Percentiles rank a stretch among this genome's conserved stretches.
phyloP scores from a whole-genome alignment of 2,797 vertebrate genomes.

The Balearica regulorum region DNA sequence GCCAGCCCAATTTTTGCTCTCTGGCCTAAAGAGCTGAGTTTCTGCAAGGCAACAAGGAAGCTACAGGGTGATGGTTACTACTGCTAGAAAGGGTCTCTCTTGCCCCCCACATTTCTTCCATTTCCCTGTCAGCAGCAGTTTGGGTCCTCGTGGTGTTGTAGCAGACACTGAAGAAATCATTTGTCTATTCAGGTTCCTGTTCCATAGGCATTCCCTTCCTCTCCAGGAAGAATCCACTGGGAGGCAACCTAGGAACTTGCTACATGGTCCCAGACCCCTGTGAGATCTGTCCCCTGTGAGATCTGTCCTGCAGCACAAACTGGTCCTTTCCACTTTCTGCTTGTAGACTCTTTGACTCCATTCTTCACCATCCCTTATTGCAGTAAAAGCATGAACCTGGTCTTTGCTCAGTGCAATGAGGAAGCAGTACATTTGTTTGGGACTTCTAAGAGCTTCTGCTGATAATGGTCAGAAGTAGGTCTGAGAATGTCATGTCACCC shows the following conservation, averaged over 20 bases:
- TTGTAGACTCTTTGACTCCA: neutral
- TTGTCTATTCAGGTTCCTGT: neutral
- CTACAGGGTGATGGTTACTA: neutral
- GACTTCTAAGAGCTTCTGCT: neutral
- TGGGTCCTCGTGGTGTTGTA: neutral
- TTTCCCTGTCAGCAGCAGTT: neutral
- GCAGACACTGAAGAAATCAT: neutral
- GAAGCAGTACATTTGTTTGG: neutral
- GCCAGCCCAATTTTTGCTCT: neutral
- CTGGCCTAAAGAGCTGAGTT: neutral
- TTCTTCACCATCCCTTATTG: neutral
- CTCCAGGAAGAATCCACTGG: neutral
- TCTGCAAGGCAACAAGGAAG: neutral
- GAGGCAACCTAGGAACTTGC: neutral
- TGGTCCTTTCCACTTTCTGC: neutral
- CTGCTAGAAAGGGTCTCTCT: neutral
- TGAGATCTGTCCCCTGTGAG: neutral
- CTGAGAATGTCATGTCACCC: neutral
- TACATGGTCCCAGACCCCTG: neutral
- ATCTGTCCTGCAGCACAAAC: neutral
- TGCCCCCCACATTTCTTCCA: neutral
- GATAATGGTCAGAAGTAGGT: neutral
- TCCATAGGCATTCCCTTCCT: neutral
- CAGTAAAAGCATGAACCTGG: neutral
- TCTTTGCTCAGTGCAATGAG: neutral